phyloP scores from a whole-genome alignment of 2,888 invertebrate genomes.

The Cephus rjabovi region DNA sequence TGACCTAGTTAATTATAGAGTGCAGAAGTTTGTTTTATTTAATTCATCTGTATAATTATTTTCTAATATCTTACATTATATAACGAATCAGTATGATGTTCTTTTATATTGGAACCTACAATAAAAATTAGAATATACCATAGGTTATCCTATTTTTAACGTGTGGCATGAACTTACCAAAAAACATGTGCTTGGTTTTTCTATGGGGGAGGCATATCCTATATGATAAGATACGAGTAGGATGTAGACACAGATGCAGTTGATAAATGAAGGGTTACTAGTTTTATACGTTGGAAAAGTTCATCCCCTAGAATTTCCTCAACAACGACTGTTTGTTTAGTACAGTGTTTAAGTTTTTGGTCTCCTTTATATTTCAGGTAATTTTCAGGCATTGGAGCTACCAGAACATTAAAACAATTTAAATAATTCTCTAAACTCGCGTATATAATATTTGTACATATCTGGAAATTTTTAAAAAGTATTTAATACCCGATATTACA shows the following conservation, averaged over 20 bases:
- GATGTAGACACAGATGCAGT: constrained; percentile 2
- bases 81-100: not conserved
- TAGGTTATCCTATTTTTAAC: not conserved
- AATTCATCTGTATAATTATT: not conserved
- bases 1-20: not conserved
- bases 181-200: constrained; percentile 5
- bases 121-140: not conserved
- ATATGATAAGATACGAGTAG: constrained; percentile 2
- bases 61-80: not conserved
- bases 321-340: not conserved
- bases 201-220: constrained; percentile 1
- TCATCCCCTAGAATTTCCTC: not conserved
- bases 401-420: not conserved
- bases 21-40: not conserved
- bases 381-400: not conserved
- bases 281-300: not conserved
- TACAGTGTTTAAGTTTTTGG: not conserved
- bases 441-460: not conserved
- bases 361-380: not conserved
- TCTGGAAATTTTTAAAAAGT: not conserved
- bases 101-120: not conserved
- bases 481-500: not conserved
- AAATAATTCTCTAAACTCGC: not conserved
- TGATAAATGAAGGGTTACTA: not conserved
- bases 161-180: not conserved